These are phyloP conservation scores for Tryphoninae sp. DNA, from an alignment of 2,888 invertebrate genomes.

Conservation along the genomic window DNA sequence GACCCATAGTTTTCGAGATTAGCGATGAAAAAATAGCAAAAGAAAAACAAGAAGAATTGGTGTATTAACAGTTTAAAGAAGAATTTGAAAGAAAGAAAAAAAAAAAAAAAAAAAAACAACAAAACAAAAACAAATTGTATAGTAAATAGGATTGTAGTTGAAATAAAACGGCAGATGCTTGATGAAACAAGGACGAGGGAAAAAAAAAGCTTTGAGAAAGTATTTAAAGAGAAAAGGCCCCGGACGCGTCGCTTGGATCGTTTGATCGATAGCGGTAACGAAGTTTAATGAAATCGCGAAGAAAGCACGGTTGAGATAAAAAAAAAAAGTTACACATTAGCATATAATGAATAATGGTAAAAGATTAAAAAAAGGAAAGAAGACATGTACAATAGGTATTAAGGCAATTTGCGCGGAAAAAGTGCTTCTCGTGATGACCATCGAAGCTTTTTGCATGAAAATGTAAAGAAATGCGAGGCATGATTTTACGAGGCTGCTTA, in stretches of 20 bases:
- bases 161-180: conserved; percentile 78
- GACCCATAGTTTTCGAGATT: conserved; percentile 64
- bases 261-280: conserved; percentile 10
- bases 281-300: conserved; percentile 1
- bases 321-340: conserved; percentile 8
- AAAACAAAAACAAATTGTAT: conserved; percentile 74
- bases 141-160: conserved; percentile 77
- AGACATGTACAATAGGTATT: conserved; percentile 1
- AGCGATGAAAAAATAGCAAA: conserved; percentile 60
- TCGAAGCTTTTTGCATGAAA: conserved; percentile 46
- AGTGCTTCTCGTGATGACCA: conserved; percentile 46
- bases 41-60: conserved; percentile 61
- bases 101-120: conserved; percentile 39
- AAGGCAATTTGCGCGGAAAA: conserved; percentile 25
- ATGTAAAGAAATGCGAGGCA: conserved; percentile 62
- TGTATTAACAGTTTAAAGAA: conserved; percentile 71
- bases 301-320: conserved; percentile 1
- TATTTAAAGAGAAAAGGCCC: conserved; percentile 66
- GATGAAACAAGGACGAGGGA: conserved; percentile 63
- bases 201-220: conserved; percentile 64
- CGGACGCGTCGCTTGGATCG: conserved; percentile 61
- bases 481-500: conserved; percentile 81
- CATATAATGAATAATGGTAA: background rate
- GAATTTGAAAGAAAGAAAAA: conserved; percentile 41
- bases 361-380: background rate